phyloP scores from a whole-genome alignment of 1,140 invertebrate species.

The Leptonema lineaticorne region DNA sequence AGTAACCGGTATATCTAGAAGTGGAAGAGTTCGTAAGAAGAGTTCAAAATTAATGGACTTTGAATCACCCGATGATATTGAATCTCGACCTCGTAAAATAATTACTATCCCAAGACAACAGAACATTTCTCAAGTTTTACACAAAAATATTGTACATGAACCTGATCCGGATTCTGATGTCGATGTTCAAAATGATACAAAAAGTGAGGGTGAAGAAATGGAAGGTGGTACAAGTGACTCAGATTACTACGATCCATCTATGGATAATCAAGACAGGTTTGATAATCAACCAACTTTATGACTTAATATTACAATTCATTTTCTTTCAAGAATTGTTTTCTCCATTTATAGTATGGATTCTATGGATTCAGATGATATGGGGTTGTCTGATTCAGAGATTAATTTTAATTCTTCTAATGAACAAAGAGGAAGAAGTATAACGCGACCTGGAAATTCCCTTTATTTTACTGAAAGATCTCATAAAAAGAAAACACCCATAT shows the following conservation, averaged over 20 bases:
- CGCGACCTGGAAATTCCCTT: conserved; percentile 50
- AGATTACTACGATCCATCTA: conserved; percentile 58
- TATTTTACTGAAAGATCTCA: conserved; percentile 77
- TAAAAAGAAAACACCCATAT: conserved; percentile 65
- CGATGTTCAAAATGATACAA: conserved; percentile 16
- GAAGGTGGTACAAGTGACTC: conserved; percentile 55
- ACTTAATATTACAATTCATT: neutral
- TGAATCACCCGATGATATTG: conserved; percentile 81
- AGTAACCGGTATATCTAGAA: conserved; percentile 81
- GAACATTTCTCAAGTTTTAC: neutral
- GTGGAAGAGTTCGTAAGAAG: conserved; percentile 88
- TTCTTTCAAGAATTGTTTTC: neutral
- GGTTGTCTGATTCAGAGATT: conserved; percentile 42
- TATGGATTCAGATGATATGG: conserved; percentile 34
- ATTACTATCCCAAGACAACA: neutral
- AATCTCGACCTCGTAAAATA: conserved; percentile 51
- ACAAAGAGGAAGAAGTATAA: conserved; percentile 53
- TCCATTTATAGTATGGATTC: conserved; percentile 39
- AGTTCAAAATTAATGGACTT: conserved; percentile 92
- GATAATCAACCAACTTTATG: conserved; percentile 19
- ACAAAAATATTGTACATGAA: neutral
- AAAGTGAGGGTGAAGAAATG: conserved; percentile 28
- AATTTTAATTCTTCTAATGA: conserved; percentile 50
- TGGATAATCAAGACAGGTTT: conserved; percentile 59
- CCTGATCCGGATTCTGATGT: conserved; percentile 1